phyloP scores from a whole-genome alignment of 1,140 invertebrate genomes.

The Rhagoletis zephyria region DNA sequence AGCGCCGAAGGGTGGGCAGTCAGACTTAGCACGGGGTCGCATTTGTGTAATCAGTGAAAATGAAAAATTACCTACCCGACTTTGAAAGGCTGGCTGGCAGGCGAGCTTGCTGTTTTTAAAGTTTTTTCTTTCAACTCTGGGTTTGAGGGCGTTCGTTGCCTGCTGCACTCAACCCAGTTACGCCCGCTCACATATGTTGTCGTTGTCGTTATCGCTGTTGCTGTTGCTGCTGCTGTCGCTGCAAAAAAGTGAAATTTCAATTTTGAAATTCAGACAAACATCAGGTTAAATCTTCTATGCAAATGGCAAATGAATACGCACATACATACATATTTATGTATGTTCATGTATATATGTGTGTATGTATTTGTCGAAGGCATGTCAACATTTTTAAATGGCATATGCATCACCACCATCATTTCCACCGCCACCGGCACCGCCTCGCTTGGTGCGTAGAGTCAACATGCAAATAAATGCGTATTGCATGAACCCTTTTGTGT shows the following conservation, averaged over 20 bases:
- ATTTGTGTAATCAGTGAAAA: slow-evolving; percentile 53
- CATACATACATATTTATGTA: not conserved
- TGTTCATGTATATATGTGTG: not conserved
- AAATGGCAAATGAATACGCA: slow-evolving; percentile 46
- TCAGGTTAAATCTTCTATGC: slow-evolving; percentile 55
- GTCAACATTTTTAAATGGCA: slow-evolving; percentile 34
- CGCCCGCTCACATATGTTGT: slow-evolving; percentile 68
- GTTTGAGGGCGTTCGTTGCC: slow-evolving; percentile 41
- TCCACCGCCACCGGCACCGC: not conserved
- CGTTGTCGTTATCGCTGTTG: not conserved
- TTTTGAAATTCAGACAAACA: slow-evolving; percentile 53
- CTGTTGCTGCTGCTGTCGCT: not conserved
- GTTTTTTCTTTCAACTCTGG: not conserved
- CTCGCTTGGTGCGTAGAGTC: slow-evolving; percentile 26
- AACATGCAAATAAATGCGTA: slow-evolving; percentile 49
- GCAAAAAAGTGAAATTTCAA: slow-evolving; percentile 55
- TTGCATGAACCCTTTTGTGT: slow-evolving; percentile 35
- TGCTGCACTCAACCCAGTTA: not conserved
- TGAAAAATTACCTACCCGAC: slow-evolving; percentile 33
- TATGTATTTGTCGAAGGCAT: not conserved
- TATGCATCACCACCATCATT: not conserved
- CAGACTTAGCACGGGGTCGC: slow-evolving; percentile 13
- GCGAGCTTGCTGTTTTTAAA: not conserved
- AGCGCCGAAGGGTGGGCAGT: not conserved
- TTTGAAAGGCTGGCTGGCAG: not conserved